Conservation (phyloP, 2,797 vertebrate genomes). For the Antrozous pallidus region DNA sequence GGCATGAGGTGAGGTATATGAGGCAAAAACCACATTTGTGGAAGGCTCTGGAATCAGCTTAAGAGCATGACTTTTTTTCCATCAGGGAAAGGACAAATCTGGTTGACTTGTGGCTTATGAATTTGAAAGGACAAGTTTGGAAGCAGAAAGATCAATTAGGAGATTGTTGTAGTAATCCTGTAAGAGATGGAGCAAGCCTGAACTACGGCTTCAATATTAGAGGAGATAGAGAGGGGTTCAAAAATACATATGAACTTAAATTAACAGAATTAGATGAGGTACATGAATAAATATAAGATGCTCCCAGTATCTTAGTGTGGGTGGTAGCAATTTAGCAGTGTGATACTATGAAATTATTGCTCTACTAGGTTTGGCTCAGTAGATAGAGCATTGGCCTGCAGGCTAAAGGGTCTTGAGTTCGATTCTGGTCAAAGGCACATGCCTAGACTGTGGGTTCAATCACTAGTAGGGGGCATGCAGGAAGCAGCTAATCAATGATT, state of each 20-base stretch:
- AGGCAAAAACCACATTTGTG: neutral
- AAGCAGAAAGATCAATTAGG: neutral
- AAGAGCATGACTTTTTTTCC: neutral
- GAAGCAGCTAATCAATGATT: too few species aligned
- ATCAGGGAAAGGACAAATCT: neutral
- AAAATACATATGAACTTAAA: neutral
- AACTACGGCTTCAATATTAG: neutral
- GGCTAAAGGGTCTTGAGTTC: too few species aligned
- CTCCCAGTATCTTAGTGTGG: neutral
- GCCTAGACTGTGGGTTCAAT: too few species aligned
- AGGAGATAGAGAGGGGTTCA: neutral
- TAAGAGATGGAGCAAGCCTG: neutral
- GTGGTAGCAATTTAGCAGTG: neutral
- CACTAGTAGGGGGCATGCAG: too few species aligned
- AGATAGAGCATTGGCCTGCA: too few species aligned
- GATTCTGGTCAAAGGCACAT: too few species aligned
- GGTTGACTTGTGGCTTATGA: neutral
- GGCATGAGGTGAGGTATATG: neutral
- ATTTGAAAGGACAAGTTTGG: neutral
- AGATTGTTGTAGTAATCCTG: neutral
- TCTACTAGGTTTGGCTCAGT: too few species aligned
- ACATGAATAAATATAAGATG: neutral
- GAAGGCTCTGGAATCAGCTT: neutral
- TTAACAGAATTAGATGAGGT: neutral
- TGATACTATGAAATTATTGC: neutral